Evolutionary conservation across 35 echinoderm and acorn worm species (phyloP).

Genomic region (Chiridota heheva): DNA sequence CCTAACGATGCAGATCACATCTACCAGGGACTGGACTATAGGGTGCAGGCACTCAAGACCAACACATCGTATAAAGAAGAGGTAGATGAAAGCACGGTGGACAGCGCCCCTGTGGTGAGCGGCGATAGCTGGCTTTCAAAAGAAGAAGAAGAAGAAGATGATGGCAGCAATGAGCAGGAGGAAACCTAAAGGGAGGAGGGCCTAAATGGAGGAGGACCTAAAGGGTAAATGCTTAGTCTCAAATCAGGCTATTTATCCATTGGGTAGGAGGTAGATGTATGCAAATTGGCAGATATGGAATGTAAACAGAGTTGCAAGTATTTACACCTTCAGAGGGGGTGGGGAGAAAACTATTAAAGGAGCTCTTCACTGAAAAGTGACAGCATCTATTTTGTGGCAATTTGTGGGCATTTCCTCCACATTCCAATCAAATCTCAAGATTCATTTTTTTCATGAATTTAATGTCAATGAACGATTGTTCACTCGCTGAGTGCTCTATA

Average conservation of each 20-base stretch:
- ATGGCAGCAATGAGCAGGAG: slow-evolving; percentile 24
- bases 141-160: slow-evolving; percentile 37
- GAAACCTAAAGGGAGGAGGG: not conserved
- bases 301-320: too few species aligned
- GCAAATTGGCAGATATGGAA: too few species aligned
- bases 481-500: too few species aligned
- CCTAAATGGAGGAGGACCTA: not conserved
- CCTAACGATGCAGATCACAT: slow-evolving; percentile 97
- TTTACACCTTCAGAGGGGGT: too few species aligned
- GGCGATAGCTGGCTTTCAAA: not conserved
- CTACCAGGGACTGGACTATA: slow-evolving; percentile 84
- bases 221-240: not conserved
- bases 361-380: too few species aligned
- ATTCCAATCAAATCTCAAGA: too few species aligned
- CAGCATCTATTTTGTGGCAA: too few species aligned
- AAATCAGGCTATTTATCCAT: not conserved
- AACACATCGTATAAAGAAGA: slow-evolving; percentile 64
- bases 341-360: too few species aligned
- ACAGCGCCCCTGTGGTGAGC: not conserved
- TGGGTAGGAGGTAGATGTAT: too few species aligned
- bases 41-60: slow-evolving; percentile 93
- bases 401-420: too few species aligned
- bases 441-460: too few species aligned
- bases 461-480: too few species aligned
- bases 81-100: not conserved